These are phyloP conservation scores for Oceanodroma leucorhoa DNA, from an alignment of 2,797 vertebrate genomes.

Conservation along the genomic window DNA sequence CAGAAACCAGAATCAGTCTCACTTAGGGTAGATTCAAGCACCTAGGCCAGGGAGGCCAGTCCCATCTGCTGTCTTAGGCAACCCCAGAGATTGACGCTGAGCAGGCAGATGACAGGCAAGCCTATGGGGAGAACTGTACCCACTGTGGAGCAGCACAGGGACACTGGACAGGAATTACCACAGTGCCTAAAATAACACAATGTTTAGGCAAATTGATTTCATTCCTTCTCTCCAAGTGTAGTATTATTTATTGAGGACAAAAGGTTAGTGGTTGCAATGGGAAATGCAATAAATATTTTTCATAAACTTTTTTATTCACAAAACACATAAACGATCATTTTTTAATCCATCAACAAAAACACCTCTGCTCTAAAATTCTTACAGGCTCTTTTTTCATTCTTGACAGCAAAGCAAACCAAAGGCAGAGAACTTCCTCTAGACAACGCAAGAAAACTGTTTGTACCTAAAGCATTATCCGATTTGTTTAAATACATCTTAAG, in stretches of 20 bases:
- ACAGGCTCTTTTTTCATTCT: neutral
- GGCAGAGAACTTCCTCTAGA: neutral
- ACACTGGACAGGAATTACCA: neutral
- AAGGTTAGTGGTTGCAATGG: neutral
- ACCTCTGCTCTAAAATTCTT: neutral
- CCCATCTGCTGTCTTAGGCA: neutral
- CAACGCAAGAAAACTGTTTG: neutral
- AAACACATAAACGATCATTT: neutral
- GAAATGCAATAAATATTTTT: neutral
- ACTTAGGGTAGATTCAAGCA: neutral
- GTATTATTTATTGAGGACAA: neutral
- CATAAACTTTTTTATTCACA: neutral
- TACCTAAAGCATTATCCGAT: neutral
- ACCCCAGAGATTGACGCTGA: fast-evolving
- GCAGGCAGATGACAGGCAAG: neutral
- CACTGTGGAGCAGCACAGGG: neutral
- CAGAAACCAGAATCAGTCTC: neutral
- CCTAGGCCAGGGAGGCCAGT: neutral
- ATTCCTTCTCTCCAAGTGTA: neutral
- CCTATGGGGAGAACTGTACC: fast-evolving
- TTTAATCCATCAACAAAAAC: neutral
- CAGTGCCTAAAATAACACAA: neutral
- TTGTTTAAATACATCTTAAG: neutral
- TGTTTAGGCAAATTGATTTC: neutral
- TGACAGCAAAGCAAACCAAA: neutral